Evolutionary conservation across 2,888 invertebrate genomes (phyloP).

Genomic region (Dimorphilus gyrociliatus): DNA sequence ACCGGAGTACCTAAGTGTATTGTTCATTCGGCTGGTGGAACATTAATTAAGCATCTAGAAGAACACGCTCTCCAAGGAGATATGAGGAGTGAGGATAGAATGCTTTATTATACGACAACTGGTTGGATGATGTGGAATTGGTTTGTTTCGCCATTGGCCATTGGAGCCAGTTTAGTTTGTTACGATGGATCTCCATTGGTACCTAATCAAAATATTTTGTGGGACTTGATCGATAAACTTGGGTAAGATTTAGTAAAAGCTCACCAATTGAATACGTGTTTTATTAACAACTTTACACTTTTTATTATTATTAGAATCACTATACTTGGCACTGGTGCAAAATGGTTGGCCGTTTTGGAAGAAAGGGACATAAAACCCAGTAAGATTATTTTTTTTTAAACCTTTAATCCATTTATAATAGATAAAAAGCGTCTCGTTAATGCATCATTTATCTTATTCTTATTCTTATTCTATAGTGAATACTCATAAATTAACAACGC

Average conservation of each 20-base stretch:
- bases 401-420: conserved; percentile 1
- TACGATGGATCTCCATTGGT: conserved; percentile 45
- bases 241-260: conserved; percentile 25
- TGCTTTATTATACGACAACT: conserved; percentile 45
- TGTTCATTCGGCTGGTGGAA: conserved; percentile 45
- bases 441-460: too few species aligned
- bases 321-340: conserved; percentile 43
- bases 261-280: too few species aligned
- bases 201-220: conserved; percentile 39
- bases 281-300: too few species aligned
- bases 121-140: conserved; percentile 51
- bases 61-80: conserved; percentile 44
- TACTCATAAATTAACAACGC: conserved; percentile 37
- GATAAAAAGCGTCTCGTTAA: too few species aligned
- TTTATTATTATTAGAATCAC: conserved; percentile 34
- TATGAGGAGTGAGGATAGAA: conserved; percentile 38
- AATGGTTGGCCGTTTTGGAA: conserved; percentile 42
- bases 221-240: conserved; percentile 40
- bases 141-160: conserved; percentile 39
- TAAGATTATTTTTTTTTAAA: conserved; percentile 8
- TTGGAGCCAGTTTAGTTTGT: conserved; percentile 41
- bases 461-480: too few species aligned
- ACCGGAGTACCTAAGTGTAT: conserved; percentile 46
- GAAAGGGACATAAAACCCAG: conserved; percentile 37
- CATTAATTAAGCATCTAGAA: conserved; percentile 43